Percentiles rank a stretch among this genome's conserved stretches.
Conservation (phyloP, 53 echinoderm and acorn worm genomes). For the Pentamera pediparva region DNA sequence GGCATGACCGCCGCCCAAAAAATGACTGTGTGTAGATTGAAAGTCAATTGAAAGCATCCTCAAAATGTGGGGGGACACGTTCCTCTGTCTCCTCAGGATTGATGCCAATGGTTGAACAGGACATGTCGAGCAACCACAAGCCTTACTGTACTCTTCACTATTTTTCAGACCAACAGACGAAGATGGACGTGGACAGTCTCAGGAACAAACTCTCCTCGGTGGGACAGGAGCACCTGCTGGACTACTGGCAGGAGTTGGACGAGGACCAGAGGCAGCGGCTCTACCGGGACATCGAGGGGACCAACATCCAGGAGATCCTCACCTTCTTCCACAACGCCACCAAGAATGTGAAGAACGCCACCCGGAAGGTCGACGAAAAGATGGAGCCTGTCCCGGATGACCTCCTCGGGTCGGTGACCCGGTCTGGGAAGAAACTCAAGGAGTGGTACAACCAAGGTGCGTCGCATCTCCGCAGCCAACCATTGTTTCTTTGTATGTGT, state of each 20-base stretch:
- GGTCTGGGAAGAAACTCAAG: slow-evolving; percentile 71
- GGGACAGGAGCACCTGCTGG: slow-evolving; percentile 85
- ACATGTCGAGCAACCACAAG: too few relatives aligned
- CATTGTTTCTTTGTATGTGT: too few relatives aligned
- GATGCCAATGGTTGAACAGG: neutral
- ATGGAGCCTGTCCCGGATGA: slow-evolving; percentile 92
- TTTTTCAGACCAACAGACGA: neutral
- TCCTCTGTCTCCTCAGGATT: too few relatives aligned
- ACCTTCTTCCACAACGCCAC: slow-evolving; percentile 63
- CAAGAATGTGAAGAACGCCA: slow-evolving; percentile 33
- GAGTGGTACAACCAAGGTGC: slow-evolving; percentile 79
- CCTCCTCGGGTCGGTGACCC: slow-evolving; percentile 77
- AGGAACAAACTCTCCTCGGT: slow-evolving; percentile 55
- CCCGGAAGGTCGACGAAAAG: slow-evolving; percentile 68
- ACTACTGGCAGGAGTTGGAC: slow-evolving; percentile 72
- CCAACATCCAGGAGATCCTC: slow-evolving; percentile 63
- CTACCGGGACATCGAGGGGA: slow-evolving; percentile 68
- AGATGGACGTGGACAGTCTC: slow-evolving; percentile 68
- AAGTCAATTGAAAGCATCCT: too few relatives aligned
- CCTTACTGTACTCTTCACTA: neutral
- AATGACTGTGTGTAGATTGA: too few relatives aligned
- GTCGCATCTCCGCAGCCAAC: neutral
- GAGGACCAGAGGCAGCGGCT: slow-evolving; percentile 54
- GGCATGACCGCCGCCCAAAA: too few relatives aligned
- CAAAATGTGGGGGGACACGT: too few relatives aligned